These are phyloP conservation scores for Cyprinodon tularosa DNA, from an alignment of 2,113 vertebrate species.

Conservation along the genomic window DNA sequence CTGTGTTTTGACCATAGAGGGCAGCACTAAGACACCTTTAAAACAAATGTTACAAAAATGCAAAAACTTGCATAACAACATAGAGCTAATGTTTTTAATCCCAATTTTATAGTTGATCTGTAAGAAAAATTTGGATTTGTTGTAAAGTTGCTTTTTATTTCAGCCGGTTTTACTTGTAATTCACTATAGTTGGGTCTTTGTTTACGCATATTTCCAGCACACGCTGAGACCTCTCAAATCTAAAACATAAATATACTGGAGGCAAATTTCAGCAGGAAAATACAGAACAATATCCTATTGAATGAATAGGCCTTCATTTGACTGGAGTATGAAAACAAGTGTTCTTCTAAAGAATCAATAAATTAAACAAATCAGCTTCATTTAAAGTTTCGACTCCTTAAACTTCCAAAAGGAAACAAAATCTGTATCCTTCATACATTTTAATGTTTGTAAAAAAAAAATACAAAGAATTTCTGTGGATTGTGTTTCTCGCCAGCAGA, in stretches of 20 bases:
- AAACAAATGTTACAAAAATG: too few relatives aligned
- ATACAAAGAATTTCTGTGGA: conserved; percentile 6
- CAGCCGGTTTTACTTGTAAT: background rate
- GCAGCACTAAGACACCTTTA: too few relatives aligned
- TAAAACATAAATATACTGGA: background rate
- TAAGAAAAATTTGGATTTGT: too few relatives aligned
- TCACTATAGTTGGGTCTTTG: background rate
- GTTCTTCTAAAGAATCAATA: too few relatives aligned
- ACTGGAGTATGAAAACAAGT: background rate
- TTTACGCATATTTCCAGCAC: background rate
- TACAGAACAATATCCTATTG: too few relatives aligned
- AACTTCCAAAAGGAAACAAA: background rate
- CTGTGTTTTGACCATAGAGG: too few relatives aligned
- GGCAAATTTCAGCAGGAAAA: background rate
- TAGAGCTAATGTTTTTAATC: too few relatives aligned
- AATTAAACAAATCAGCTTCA: too few relatives aligned
- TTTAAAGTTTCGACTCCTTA: too few relatives aligned
- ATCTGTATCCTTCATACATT: background rate
- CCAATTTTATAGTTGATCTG: too few relatives aligned
- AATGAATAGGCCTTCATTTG: background rate
- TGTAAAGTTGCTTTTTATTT: too few relatives aligned
- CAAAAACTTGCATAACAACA: too few relatives aligned
- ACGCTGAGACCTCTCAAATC: background rate
- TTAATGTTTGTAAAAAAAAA: background rate
- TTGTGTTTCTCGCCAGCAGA: background rate